Evolutionary conservation across 1,140 invertebrate genomes (phyloP), one percentile per base, ranked within the genome.

Genomic region (Hetaerina americana): DNA sequence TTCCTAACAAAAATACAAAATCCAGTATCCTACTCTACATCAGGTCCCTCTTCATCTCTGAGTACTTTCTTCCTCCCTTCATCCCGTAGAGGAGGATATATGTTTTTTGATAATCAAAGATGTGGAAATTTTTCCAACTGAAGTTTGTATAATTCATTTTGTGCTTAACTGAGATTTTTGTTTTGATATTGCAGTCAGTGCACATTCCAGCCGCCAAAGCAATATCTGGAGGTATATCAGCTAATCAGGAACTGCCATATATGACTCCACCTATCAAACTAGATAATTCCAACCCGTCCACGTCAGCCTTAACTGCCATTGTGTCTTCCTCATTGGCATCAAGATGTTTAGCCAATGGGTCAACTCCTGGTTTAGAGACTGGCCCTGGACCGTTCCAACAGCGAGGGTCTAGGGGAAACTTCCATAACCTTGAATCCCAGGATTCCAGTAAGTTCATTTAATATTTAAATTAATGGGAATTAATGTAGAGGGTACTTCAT

Each of bases 191-290:
- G 40, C 40, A 57, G 40, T 57, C 40, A 57, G 2, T n/a, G 15
- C 40, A 57, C 75, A 90, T 90, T 74, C 87, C 90, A 68, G 92
- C 92, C 26, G 91, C 90, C 5, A 88, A 88, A 68, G 93, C 92
- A 1, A 93, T 94, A 74, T 87, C 90, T 68, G 92, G 92, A 8
- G 87, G 88, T 76, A 85, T 94, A 40, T 89, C 92, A 72, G 92
- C 93, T 66, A 93, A 89, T 82, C 91, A 92, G 79, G 92, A 94
- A 78, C 83, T 94, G 78, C 93, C 92, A 5, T 94, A 94, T 77
- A 94, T 94, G 87, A 94, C 92, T 31, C 92, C 92, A 70, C 92
- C 92, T 0, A 84, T 91, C 66, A 80, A 85, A 66, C 80, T 72
- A 75, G 67, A 75, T 76, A 82, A 80, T 81, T 57, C 78, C 82